These are phyloP conservation scores for Chrysaora quinquecirrha DNA, from an alignment of 30 jellyfish, hydroid and myxozoan genomes.

Conservation along the genomic window DNA sequence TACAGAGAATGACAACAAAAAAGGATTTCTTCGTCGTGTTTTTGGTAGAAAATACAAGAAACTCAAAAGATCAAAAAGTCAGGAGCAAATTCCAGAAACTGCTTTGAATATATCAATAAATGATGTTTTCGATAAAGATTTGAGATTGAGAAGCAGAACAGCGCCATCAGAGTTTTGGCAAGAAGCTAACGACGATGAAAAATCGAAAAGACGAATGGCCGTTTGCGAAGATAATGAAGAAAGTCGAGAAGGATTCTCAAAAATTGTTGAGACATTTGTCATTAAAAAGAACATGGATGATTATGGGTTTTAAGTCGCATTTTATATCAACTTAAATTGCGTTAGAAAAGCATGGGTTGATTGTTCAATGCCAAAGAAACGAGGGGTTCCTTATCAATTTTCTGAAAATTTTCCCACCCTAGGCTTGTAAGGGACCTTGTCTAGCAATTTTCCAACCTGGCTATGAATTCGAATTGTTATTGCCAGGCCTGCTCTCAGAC, in stretches of 20 bases:
- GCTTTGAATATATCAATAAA: slow-evolving; percentile 50
- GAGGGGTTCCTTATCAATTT: too few species aligned
- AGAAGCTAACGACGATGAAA: slow-evolving; percentile 8
- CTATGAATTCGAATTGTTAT: too few species aligned
- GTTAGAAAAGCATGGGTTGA: background rate
- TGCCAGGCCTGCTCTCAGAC: too few species aligned
- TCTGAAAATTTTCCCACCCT: too few species aligned
- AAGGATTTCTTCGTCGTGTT: slow-evolving; percentile 43
- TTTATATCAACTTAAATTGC: background rate
- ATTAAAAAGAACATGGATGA: slow-evolving; percentile 58
- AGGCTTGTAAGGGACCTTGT: too few species aligned
- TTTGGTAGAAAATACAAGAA: slow-evolving; percentile 19
- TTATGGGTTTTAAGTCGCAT: slow-evolving; percentile 24
- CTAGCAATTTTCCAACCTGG: too few species aligned
- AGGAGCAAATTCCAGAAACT: slow-evolving; percentile 19
- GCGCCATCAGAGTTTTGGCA: slow-evolving; percentile 47
- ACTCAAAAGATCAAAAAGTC: slow-evolving; percentile 39
- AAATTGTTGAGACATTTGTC: slow-evolving; percentile 35
- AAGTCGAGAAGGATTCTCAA: slow-evolving; percentile 34
- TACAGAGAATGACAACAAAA: slow-evolving; percentile 5
- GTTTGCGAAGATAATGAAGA: slow-evolving; percentile 48
- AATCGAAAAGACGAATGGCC: slow-evolving; percentile 49
- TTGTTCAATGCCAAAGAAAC: too few species aligned
- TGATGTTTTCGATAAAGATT: slow-evolving; percentile 16
- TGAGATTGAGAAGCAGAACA: slow-evolving; percentile 33